These are phyloP conservation scores for Lepus townsendii DNA, from an alignment of 2,797 vertebrate genomes.

Conservation along the genomic window DNA sequence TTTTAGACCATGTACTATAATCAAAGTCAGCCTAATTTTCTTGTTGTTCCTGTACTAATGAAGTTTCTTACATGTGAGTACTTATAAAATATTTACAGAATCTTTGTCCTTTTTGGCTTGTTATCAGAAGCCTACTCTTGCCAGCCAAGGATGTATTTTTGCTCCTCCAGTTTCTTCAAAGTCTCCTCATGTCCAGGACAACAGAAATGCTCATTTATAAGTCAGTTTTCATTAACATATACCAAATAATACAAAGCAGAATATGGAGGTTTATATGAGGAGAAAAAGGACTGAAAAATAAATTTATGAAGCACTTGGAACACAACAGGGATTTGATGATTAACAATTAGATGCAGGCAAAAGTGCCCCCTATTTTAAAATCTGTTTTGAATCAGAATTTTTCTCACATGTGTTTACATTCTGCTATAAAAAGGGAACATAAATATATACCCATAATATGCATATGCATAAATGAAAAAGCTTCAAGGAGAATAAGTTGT, in stretches of 20 bases:
- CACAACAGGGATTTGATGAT: neutral
- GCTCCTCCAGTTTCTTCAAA: neutral
- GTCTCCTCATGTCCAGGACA: neutral
- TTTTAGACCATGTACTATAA: slow-evolving; percentile 20
- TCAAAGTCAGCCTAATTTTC: neutral
- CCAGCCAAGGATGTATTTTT: neutral
- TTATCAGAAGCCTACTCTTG: slow-evolving; percentile 26
- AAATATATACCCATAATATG: neutral
- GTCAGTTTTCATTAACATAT: slow-evolving; percentile 1
- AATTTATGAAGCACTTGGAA: neutral
- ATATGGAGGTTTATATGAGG: slow-evolving; percentile 3
- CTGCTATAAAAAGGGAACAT: slow-evolving; percentile 31
- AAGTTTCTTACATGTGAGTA: neutral
- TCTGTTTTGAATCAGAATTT: slow-evolving; percentile 60
- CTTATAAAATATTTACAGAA: slow-evolving; percentile 47
- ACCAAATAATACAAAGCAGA: slow-evolving; percentile 42
- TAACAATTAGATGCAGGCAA: neutral
- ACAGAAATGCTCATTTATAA: slow-evolving; percentile 54
- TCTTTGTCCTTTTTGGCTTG: neutral
- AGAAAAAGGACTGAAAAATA: slow-evolving; percentile 30
- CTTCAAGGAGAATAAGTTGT: neutral
- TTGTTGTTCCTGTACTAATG: neutral
- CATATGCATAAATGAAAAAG: neutral
- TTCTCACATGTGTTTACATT: slow-evolving; percentile 65
- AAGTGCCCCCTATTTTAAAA: slow-evolving; percentile 32